These are phyloP conservation scores for Paralichthys olivaceus DNA, from an alignment of 2,113 vertebrate species.

Conservation along the genomic window DNA sequence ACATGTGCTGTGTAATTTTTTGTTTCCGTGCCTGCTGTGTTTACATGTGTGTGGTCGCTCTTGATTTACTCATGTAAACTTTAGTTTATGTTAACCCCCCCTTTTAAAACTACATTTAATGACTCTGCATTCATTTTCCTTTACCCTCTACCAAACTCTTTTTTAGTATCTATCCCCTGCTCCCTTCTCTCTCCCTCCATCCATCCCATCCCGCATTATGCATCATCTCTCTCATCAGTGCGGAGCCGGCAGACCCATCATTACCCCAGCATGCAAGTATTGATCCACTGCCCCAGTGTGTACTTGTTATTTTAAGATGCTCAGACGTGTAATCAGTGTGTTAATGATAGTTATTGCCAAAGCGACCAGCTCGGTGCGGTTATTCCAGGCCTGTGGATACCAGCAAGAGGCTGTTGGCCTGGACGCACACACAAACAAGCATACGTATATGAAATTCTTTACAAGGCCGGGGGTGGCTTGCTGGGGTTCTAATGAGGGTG, in stretches of 20 bases:
- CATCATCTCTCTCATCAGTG: slow-evolving; percentile 57
- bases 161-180: slow-evolving; percentile 1
- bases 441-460: not conserved
- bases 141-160: not conserved
- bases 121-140: not conserved
- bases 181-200: slow-evolving; percentile 20
- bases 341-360: slow-evolving; percentile 79
- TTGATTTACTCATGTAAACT: not conserved
- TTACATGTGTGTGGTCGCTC: slow-evolving; percentile 6
- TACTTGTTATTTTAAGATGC: slow-evolving; percentile 75
- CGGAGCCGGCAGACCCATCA: slow-evolving; percentile 71
- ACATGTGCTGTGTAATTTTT: not conserved
- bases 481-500: slow-evolving; percentile 46
- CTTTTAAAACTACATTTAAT: not conserved
- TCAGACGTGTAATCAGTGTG: slow-evolving; percentile 77
- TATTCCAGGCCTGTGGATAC: slow-evolving; percentile 59
- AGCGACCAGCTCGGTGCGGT: slow-evolving; percentile 56
- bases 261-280: slow-evolving; percentile 82
- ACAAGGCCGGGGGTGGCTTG: not conserved
- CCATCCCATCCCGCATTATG: slow-evolving; percentile 19
- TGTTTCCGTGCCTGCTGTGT: not conserved
- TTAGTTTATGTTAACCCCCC: not conserved
- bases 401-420: slow-evolving; percentile 30
- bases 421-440: slow-evolving; percentile 5
- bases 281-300: slow-evolving; percentile 75